Evolutionary conservation across 2,888 invertebrate species (phyloP).

Genomic region (Diarsia dahlii): DNA sequence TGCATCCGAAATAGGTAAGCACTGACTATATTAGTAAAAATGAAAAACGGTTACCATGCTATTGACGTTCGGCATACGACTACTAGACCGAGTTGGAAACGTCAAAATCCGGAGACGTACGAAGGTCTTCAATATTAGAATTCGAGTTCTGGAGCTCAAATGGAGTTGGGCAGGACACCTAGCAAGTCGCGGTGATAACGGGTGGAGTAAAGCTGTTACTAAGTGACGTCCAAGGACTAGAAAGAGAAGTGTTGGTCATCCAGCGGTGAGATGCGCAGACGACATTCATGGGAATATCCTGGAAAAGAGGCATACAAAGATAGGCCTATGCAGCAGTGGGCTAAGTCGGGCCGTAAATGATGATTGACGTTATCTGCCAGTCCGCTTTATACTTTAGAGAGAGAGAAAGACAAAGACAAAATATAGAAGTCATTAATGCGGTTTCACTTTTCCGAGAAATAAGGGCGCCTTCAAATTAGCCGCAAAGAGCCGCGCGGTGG

Average conservation of each 20-base stretch:
- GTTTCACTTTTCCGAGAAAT: background rate
- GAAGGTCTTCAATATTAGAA: background rate
- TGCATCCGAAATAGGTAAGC: too few relatives aligned
- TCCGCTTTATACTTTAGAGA: too few relatives aligned
- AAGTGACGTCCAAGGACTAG: background rate
- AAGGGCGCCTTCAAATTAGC: too few relatives aligned
- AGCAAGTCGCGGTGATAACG: background rate
- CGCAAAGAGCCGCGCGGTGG: too few relatives aligned
- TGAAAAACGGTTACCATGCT: too few relatives aligned
- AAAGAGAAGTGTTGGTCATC: background rate
- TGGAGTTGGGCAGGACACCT: background rate
- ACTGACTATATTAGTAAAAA: too few relatives aligned
- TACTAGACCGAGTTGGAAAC: background rate
- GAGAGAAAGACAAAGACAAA: background rate
- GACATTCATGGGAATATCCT: background rate
- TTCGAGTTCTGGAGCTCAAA: background rate
- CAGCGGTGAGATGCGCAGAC: background rate
- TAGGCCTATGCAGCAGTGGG: background rate
- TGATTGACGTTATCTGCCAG: background rate
- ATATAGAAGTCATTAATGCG: background rate
- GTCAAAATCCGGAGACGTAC: background rate
- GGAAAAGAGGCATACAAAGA: too few relatives aligned
- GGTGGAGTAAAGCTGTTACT: background rate
- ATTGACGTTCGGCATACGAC: too few relatives aligned
- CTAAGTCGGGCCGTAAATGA: background rate